These are phyloP conservation scores for Piaya cayana DNA, from an alignment of 2,113 vertebrate species.

Conservation along the genomic window DNA sequence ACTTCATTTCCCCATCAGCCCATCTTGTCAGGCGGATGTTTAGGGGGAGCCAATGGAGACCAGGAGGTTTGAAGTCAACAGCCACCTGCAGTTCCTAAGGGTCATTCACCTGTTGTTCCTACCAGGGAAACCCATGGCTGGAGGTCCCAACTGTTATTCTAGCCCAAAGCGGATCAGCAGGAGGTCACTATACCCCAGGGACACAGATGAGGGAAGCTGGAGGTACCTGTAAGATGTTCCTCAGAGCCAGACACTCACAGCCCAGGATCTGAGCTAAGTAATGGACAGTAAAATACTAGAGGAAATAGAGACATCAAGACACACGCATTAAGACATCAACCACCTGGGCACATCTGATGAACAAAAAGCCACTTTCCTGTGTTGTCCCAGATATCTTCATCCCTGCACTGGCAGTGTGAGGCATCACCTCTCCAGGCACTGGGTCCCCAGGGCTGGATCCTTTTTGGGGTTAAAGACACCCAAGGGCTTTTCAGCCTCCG, in stretches of 20 bases:
- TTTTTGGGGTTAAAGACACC: neutral
- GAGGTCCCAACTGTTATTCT: neutral
- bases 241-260: neutral
- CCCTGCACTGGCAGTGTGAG: fast-evolving
- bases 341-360: fast-evolving
- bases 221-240: neutral
- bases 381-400: neutral
- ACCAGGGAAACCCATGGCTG: neutral
- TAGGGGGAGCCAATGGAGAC: neutral
- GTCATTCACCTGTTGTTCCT: fast-evolving
- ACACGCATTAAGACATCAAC: neutral
- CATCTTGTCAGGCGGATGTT: fast-evolving
- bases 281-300: neutral
- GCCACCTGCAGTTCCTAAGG: neutral
- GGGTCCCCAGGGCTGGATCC: neutral
- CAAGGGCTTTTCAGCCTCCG: neutral
- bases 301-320: neutral
- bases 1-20: neutral
- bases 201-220: neutral
- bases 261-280: neutral
- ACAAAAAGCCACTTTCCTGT: neutral
- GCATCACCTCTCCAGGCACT: neutral
- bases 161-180: neutral
- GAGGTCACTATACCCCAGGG: fast-evolving
- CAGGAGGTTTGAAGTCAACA: neutral